Base-by-base conservation (phyloP, 2,113 vertebrate genomes). In the Zapornia atra region DNA sequence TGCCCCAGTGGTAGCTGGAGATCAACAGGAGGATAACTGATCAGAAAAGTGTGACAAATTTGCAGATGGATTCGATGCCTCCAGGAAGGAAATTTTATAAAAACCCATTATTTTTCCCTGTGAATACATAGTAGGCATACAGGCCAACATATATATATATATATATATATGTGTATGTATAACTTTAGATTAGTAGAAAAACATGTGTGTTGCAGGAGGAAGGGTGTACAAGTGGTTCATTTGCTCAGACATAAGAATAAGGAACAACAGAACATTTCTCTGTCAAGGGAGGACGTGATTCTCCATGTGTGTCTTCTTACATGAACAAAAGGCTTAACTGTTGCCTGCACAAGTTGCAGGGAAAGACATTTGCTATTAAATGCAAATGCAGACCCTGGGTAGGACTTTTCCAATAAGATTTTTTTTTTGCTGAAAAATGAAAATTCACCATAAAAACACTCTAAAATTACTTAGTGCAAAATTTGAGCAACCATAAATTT, bases 21-120 rank as follows among this genome's bases (percentile, higher is more conserved):
- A 82, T 14, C 36, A 44, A 25, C 1, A 1, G 36, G 57, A 42
- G 9, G 40, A 73, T 50, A 88, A 81, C 0, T 0, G 53, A 29
- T 54, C 40, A 65, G 59, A 26, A 83, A 88, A 83, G 10, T 4
- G 1, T 28, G 21, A 40, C 31, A 44, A 59, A 54, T 29, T 7
- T 40, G 14, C 50, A 72, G 10, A 46, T 24, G 15, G 22, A 76
- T 56, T 80, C 0, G 0, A n/a, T 57, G 15, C 4, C 22, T 73
- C 28, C 26, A 59, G 40, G 50, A 61, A 90, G 36, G 34, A 91
- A 79, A 60, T 79, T 82, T 63, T 50, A 38, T 48, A 31, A 29
- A 46, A 57, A 31, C 21, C 1, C 2, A 12, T 3, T 3, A 6
- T 70, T 1, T 61, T 83, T 65, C 78, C 78, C 25, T 60, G 15